phyloP scores from a whole-genome alignment of 1,140 invertebrate genomes.

The Sminthurinus signatus region DNA sequence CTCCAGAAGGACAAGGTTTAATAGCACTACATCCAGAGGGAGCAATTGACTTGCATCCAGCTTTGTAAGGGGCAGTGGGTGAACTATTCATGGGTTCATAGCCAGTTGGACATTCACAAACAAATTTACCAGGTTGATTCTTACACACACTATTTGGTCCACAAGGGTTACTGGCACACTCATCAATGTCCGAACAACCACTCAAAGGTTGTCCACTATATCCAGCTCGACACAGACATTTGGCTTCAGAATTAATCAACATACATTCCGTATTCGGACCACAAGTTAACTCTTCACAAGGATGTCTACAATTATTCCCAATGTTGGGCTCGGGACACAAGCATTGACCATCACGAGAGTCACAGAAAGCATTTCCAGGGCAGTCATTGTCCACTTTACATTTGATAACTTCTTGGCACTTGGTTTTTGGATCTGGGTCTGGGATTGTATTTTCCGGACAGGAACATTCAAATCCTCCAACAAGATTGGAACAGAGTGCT shows the following conservation, averaged over 20 bases:
- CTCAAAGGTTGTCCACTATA: slow-evolving; percentile 60
- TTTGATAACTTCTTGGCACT: slow-evolving; percentile 70
- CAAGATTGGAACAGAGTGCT: slow-evolving; percentile 72
- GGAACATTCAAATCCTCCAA: slow-evolving; percentile 68
- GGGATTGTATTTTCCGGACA: slow-evolving; percentile 72
- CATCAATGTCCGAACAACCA: slow-evolving; percentile 80
- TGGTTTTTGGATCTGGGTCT: slow-evolving; percentile 69
- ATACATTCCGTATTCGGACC: slow-evolving; percentile 84
- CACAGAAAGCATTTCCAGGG: slow-evolving; percentile 82
- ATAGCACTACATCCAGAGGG: slow-evolving; percentile 59
- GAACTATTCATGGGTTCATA: slow-evolving; percentile 45
- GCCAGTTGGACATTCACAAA: slow-evolving; percentile 79
- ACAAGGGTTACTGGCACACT: slow-evolving; percentile 70
- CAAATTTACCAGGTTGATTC: slow-evolving; percentile 76
- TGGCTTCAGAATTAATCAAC: slow-evolving; percentile 70
- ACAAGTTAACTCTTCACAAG: slow-evolving; percentile 76
- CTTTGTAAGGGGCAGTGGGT: slow-evolving; percentile 52
- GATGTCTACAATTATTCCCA: slow-evolving; percentile 86
- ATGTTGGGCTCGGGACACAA: slow-evolving; percentile 83
- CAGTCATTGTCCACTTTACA: slow-evolving; percentile 69
- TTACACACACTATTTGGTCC: slow-evolving; percentile 73
- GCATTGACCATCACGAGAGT: slow-evolving; percentile 61
- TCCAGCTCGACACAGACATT: slow-evolving; percentile 57
- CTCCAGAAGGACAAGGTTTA: slow-evolving; percentile 70
- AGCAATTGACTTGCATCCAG: slow-evolving; percentile 59